Evolutionary conservation across 1,140 invertebrate species (phyloP), one percentile per base, ranked within the genome.

Genomic region (Drosophila rufa): DNA sequence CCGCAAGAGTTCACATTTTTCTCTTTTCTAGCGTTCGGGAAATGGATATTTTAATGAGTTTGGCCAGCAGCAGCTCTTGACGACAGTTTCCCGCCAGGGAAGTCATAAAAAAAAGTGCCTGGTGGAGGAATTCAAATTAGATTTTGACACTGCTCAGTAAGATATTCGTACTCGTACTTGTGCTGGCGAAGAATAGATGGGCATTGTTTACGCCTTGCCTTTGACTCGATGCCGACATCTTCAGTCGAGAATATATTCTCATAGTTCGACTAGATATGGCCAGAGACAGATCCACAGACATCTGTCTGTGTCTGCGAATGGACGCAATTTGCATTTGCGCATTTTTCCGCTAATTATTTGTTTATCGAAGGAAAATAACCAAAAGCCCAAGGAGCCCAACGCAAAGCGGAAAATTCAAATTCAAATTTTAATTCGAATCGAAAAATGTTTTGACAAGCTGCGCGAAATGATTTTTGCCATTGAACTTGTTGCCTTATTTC

Each of bases 341-440:
- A 73, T 74, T 74, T 74, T 73, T 43, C 70, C 38, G 68, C 68
- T 74, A 74, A 74, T 74, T 74, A 74, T 74, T 74, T 74, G 68
- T 74, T 74, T 74, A 74, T 74, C 45, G 36, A 27, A 73, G 46
- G 67, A 73, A 73, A 73, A 73, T 51, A 73, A 73, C 70, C 70
- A 73, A 74, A 48, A 15, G 12, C 6, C n/a, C 15, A 67, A 61
- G 33, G 17, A 46, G 30, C 42, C 4, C 30, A 59, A 27, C 19
- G 42, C 27, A 11, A 59, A 27, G n/a, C 27, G 51, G 46, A 71
- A 59, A 61, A 56, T 56, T 40, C 9, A 60, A 64, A 30, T 42
- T 60, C 1, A 5, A 43, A 33, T 62, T 62, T 2, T 25, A 45
- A 53, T 69, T 61, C 19, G 33, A 25, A 61, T 53, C 19, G 46